These are phyloP conservation scores for Chydorus sphaericus DNA, from an alignment of 2,888 invertebrate genomes.

Conservation along the genomic window DNA sequence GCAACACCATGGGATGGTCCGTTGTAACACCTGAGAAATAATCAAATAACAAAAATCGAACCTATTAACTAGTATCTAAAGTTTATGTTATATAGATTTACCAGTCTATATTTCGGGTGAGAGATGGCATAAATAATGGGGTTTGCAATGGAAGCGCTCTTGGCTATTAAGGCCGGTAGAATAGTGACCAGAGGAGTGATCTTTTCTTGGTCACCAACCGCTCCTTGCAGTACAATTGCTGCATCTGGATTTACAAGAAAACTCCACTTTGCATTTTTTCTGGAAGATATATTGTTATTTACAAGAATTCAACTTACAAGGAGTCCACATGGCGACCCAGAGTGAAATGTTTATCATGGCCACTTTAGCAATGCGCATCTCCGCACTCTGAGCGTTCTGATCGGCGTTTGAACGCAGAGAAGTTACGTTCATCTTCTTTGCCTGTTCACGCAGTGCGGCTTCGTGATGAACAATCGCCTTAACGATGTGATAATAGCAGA, in stretches of 20 bases:
- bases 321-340: slow-evolving; percentile 32
- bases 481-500: slow-evolving; percentile 46
- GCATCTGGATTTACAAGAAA: too few relatives aligned
- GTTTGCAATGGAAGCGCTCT: slow-evolving; percentile 30
- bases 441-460: slow-evolving; percentile 73
- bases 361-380: slow-evolving; percentile 67
- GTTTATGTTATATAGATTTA: background rate
- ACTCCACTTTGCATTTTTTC: too few relatives aligned
- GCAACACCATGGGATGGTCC: slow-evolving; percentile 13
- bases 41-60: background rate
- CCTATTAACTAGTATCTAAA: background rate
- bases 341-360: slow-evolving; percentile 30
- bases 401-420: slow-evolving; percentile 61
- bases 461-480: slow-evolving; percentile 72
- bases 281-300: too few relatives aligned
- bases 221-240: slow-evolving; percentile 22
- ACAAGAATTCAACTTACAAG: too few relatives aligned
- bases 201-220: slow-evolving; percentile 21
- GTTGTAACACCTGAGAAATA: slow-evolving; percentile 1
- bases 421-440: slow-evolving; percentile 86
- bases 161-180: slow-evolving; percentile 32
- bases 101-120: slow-evolving; percentile 14
- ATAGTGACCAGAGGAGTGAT: slow-evolving; percentile 26
- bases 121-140: slow-evolving; percentile 25
- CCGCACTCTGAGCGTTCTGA: slow-evolving; percentile 55